Evolutionary conservation across 2,797 vertebrate species (phyloP).

Genomic region (Coregonus ussuriensis): DNA sequence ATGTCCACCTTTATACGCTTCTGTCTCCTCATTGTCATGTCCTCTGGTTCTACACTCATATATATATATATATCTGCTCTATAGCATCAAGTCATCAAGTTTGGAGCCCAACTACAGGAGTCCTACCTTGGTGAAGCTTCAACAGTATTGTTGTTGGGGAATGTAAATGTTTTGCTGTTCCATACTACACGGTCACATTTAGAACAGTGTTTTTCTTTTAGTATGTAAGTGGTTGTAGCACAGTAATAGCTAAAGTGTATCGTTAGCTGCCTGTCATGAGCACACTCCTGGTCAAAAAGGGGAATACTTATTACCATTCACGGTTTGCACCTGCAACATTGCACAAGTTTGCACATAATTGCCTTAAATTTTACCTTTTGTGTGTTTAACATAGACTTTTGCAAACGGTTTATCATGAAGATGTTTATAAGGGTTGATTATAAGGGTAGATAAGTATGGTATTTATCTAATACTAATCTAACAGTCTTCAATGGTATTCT

Average conservation of each 20-base stretch:
- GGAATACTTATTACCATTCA: not conserved
- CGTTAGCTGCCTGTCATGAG: not conserved
- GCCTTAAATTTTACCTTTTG: not conserved
- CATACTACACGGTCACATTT: not conserved
- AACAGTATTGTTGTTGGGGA: not conserved
- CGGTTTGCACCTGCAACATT: not conserved
- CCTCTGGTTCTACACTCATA: not conserved
- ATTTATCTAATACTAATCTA: not conserved
- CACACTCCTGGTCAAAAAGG: not conserved
- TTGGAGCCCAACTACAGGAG: not conserved
- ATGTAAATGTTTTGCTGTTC: not conserved
- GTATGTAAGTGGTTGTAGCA: not conserved
- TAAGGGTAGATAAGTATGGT: not conserved
- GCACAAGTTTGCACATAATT: slow-evolving; percentile 18
- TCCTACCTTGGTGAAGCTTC: not conserved
- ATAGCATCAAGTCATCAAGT: not conserved
- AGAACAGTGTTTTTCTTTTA: not conserved
- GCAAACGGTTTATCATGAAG: not conserved
- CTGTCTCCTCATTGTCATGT: not conserved
- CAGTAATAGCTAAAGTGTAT: not conserved
- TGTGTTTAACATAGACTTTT: not conserved
- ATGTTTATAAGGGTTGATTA: not conserved
- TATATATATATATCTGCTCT: not conserved
- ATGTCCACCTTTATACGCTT: not conserved
- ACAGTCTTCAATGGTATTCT: not conserved